Conservation (phyloP, 1,140 invertebrate genomes). For the Heliconius melpomene region DNA sequence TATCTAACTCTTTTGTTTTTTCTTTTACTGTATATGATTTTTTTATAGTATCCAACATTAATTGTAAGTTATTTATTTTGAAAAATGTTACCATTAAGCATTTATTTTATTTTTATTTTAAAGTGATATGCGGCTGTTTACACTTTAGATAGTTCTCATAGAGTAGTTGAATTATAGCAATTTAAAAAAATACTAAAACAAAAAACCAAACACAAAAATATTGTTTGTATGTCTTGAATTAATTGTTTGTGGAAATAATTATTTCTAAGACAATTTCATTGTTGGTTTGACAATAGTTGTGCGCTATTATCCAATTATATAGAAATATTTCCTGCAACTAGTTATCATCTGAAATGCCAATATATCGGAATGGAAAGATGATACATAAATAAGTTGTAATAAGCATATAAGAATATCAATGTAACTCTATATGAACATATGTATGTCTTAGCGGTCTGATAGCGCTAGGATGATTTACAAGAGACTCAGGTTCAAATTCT, state of each 20-base stretch:
- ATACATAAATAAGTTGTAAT: too few relatives aligned
- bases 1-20: neutral
- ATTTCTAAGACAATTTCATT: neutral
- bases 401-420: too few relatives aligned
- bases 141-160: slow-evolving; percentile 3
- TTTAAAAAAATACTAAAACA: neutral
- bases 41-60: slow-evolving; percentile 2
- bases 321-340: too few relatives aligned
- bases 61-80: slow-evolving; percentile 33
- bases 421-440: too few relatives aligned
- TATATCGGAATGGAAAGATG: too few relatives aligned
- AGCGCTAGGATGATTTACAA: too few relatives aligned
- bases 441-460: too few relatives aligned
- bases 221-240: neutral
- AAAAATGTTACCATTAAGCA: slow-evolving; percentile 19
- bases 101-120: slow-evolving; percentile 10
- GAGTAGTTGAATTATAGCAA: neutral
- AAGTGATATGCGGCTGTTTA: slow-evolving; percentile 30
- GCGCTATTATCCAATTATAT: neutral
- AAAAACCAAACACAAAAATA: too few relatives aligned
- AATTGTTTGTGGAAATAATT: neutral
- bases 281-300: neutral
- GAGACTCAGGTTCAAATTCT: too few relatives aligned
- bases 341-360: too few relatives aligned
- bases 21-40: neutral